Base-by-base conservation (phyloP, 2,797 vertebrate genomes). In the Microctenopoma steveboyesi region DNA sequence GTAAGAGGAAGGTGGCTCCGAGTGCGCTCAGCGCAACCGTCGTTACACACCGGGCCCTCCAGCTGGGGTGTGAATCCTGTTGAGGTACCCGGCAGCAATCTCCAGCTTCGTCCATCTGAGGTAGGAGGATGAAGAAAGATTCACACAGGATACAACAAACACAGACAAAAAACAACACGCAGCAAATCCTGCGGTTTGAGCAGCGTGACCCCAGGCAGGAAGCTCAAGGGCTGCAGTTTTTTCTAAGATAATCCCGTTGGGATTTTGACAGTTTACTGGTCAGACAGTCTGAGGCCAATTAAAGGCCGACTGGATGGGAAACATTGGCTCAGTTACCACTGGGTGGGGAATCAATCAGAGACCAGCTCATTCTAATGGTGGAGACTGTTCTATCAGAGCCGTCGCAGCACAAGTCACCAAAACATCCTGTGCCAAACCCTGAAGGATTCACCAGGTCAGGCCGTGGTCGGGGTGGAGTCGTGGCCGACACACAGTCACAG, bases 1-100 rank as follows among this genome's bases (percentile, higher is more conserved):
- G 72, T n/a, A 95, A 76, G 47, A 95, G 63, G 79, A 95, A 59
- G 4, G 84, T 77, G 64, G 92, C 92, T 77, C 94, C 95, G 1
- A 97, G 82, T 15, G 92, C 8, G 40, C 92, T 85, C 74, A 95
- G 39, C 2, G 77, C 78, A 7, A 92, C 86, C 11, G 78, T 74
- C 83, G 88, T 92, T 33, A 94, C 59, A 74, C 85, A 42, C 77
- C 48, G 74, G 63, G 50, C 64, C 83, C 83, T 92, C 72, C 82
- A 66, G 90, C 86, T 85, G 15, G 62, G 64, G 48, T 40, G 72
- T 81, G 71, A 64, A 86, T 83, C 47, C 54, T 83, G 53, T 35
- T 75, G 74, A 73, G 92, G 94, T 76, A 93, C 86, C 56, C 33
- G 85, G 79, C 88, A 93, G 79, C 87, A 85, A 65, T 90, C 92